Conservation (phyloP, 2,797 vertebrate species). For the Bradypodion pumilum region DNA sequence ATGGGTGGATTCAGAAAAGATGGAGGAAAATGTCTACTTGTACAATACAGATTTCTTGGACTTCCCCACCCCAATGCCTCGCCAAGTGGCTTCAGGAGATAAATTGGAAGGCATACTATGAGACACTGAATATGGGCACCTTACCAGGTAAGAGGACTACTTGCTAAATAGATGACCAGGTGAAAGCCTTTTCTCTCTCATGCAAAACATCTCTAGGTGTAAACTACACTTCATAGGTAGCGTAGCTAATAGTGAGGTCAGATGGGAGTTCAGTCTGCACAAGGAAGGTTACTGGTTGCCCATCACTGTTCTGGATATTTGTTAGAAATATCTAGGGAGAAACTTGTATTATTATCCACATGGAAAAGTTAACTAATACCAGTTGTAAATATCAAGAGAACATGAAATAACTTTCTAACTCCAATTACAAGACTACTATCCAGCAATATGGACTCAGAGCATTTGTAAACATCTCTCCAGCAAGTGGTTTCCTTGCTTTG, state of each 20-base stretch:
- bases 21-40: background rate
- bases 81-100: background rate
- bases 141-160: no score
- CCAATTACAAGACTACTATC: conserved; percentile 12
- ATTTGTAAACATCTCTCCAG: background rate
- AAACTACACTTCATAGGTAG: no score
- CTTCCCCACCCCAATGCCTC: background rate
- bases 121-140: no score
- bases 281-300: no score
- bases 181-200: no score
- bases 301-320: background rate
- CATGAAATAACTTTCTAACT: conserved; percentile 17
- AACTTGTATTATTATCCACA: background rate
- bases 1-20: background rate
- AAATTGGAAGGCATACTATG: no score
- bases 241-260: no score
- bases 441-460: conserved; percentile 34
- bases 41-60: background rate
- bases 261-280: no score
- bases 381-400: background rate
- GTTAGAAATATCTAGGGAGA: background rate
- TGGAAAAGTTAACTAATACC: background rate
- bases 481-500: background rate
- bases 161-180: no score
- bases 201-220: no score